phyloP scores from a whole-genome alignment of 2,888 invertebrate genomes.

The Lathronympha strigana region DNA sequence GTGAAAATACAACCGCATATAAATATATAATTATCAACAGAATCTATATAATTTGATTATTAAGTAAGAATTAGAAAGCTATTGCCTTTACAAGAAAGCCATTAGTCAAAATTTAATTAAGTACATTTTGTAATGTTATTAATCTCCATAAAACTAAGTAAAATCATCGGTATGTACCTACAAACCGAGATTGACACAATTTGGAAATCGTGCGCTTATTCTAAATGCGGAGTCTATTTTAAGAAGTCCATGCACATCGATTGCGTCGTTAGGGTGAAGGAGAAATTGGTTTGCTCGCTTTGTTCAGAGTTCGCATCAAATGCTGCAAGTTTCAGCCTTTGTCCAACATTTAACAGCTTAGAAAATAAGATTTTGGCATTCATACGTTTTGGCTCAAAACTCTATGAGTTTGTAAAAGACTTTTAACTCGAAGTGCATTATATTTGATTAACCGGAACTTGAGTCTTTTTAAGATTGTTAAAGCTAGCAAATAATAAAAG shows the following conservation, averaged over 20 bases:
- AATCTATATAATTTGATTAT: no score
- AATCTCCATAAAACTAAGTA: no score
- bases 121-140: no score
- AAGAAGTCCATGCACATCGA: conserved; percentile 3
- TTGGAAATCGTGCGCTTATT: background rate
- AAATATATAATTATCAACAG: no score
- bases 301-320: conserved; percentile 14
- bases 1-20: no score
- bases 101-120: no score
- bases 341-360: conserved; percentile 14
- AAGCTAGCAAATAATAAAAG: no score
- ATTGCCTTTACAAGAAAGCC: no score
- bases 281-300: conserved; percentile 23
- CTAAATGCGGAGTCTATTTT: background rate
- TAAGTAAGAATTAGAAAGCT: no score
- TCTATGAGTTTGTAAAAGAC: background rate
- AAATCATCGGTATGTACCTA: no score
- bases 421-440: background rate
- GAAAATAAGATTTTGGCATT: conserved; percentile 1
- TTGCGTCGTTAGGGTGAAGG: conserved; percentile 26
- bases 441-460: background rate
- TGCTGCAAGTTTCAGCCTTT: conserved; percentile 16
- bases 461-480: background rate
- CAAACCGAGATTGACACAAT: no score
- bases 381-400: background rate